phyloP scores from a whole-genome alignment of 2,797 vertebrate species.

The Pseudomugil gertrudae region DNA sequence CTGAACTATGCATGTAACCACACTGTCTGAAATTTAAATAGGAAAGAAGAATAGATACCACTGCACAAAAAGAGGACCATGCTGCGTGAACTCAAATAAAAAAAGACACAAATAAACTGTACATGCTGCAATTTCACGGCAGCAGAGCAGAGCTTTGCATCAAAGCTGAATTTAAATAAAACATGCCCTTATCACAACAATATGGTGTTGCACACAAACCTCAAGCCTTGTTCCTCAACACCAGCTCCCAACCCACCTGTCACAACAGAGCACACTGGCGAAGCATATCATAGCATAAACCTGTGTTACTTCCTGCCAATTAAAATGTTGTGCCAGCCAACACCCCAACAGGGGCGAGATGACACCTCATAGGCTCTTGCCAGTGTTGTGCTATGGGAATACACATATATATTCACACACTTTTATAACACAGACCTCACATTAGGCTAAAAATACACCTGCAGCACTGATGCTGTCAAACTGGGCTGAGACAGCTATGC shows the following conservation, averaged over 20 bases:
- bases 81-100: background rate
- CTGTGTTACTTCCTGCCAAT: slow-evolving; percentile 59
- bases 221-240: slow-evolving; percentile 2
- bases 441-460: slow-evolving; percentile 66
- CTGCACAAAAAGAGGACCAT: no score
- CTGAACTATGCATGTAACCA: background rate
- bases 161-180: slow-evolving; percentile 25
- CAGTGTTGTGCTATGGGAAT: slow-evolving; percentile 36
- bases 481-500: slow-evolving; percentile 48
- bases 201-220: background rate
- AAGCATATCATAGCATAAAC: slow-evolving; percentile 36
- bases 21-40: background rate
- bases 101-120: slow-evolving; percentile 9
- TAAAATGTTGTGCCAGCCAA: slow-evolving; percentile 59
- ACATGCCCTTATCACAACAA: slow-evolving; percentile 1
- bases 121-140: slow-evolving; percentile 21
- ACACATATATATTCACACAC: slow-evolving; percentile 14
- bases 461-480: slow-evolving; percentile 48
- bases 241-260: slow-evolving; percentile 12
- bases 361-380: slow-evolving; percentile 58
- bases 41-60: background rate
- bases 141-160: slow-evolving; percentile 8
- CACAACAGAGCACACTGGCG: slow-evolving; percentile 35
- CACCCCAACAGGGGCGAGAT: slow-evolving; percentile 46
- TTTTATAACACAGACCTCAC: slow-evolving; percentile 15